A percentile compares a stretch with the other conserved stretches of the same genome.
phyloP scores from a whole-genome alignment of 2,888 invertebrate genomes.

The Stegophylla sp. region DNA sequence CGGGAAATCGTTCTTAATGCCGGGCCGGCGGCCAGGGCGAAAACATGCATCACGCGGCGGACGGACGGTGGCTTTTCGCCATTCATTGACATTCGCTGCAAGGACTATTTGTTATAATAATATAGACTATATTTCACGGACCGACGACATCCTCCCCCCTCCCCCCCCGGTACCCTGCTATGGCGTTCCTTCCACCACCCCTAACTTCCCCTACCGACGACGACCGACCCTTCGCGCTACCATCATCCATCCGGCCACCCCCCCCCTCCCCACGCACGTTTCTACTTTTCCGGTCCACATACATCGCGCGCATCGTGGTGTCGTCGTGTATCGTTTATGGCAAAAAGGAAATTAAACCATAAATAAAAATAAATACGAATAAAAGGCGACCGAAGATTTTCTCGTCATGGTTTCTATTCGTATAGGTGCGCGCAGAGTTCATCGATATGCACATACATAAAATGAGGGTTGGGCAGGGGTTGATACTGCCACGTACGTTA shows the following conservation, averaged over 20 bases:
- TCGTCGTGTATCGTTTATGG: too few relatives aligned
- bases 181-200: too few relatives aligned
- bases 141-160: background rate
- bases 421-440: too few relatives aligned
- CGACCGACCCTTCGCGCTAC: too few relatives aligned
- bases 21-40: background rate
- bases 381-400: too few relatives aligned
- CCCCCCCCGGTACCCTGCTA: background rate
- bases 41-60: conserved; percentile 34
- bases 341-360: conserved; percentile 53
- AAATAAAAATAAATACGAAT: conserved; percentile 25
- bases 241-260: too few relatives aligned
- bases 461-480: too few relatives aligned
- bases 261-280: background rate
- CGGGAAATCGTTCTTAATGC: conserved; percentile 42
- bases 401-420: too few relatives aligned
- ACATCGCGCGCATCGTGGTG: background rate
- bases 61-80: conserved; percentile 49
- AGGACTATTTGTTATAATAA: conserved; percentile 55
- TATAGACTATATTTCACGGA: conserved; percentile 34
- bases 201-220: too few relatives aligned
- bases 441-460: too few relatives aligned
- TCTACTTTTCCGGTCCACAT: background rate
- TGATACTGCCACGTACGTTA: too few relatives aligned
- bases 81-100: conserved; percentile 43